Percentiles rank a stretch among this genome's conserved stretches.
These are phyloP conservation scores for Drosophila takahashii DNA, from an alignment of 1,140 invertebrate species.

Conservation along the genomic window DNA sequence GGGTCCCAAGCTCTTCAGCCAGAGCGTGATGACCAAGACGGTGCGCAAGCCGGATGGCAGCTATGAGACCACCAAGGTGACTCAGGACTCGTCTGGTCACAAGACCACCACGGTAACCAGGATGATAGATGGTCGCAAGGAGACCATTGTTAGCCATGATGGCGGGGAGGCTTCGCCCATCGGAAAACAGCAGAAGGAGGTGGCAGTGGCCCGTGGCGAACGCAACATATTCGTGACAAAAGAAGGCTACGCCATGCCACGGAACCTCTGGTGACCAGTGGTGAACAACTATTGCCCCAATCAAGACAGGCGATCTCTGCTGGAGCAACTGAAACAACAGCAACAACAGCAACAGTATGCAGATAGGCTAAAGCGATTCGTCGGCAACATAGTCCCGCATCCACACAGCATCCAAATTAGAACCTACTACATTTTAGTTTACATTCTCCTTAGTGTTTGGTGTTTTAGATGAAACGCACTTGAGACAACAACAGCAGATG, in stretches of 20 bases:
- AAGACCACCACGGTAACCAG: slow-evolving; percentile 81
- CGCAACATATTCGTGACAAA: slow-evolving; percentile 83
- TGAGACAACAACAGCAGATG: slow-evolving; percentile 84
- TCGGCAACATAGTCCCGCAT: slow-evolving; percentile 76
- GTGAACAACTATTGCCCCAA: slow-evolving; percentile 78
- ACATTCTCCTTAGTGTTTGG: slow-evolving; percentile 83
- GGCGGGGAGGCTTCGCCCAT: slow-evolving; percentile 23
- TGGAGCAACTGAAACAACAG: slow-evolving; percentile 53
- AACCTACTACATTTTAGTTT: slow-evolving; percentile 83
- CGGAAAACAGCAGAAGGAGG: slow-evolving; percentile 7
- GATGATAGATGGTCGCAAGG: slow-evolving; percentile 66
- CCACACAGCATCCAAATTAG: slow-evolving; percentile 76
- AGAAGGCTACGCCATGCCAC: slow-evolving; percentile 84
- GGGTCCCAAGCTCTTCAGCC: slow-evolving; percentile 84
- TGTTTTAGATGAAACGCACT: slow-evolving; percentile 85
- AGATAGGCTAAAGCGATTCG: slow-evolving; percentile 69
- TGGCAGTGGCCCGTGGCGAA: slow-evolving; percentile 34
- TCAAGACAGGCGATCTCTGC: slow-evolving; percentile 72
- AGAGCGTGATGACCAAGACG: slow-evolving; percentile 82
- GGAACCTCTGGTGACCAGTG: slow-evolving; percentile 85
- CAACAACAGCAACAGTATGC: slow-evolving; percentile 64
- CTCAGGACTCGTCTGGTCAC: slow-evolving; percentile 74
- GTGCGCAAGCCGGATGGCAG: slow-evolving; percentile 82
- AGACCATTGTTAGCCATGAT: slow-evolving; percentile 69
- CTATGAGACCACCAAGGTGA: slow-evolving; percentile 79